These are phyloP conservation scores for Limnothrissa miodon DNA, from an alignment of 2,113 vertebrate species.

Conservation along the genomic window DNA sequence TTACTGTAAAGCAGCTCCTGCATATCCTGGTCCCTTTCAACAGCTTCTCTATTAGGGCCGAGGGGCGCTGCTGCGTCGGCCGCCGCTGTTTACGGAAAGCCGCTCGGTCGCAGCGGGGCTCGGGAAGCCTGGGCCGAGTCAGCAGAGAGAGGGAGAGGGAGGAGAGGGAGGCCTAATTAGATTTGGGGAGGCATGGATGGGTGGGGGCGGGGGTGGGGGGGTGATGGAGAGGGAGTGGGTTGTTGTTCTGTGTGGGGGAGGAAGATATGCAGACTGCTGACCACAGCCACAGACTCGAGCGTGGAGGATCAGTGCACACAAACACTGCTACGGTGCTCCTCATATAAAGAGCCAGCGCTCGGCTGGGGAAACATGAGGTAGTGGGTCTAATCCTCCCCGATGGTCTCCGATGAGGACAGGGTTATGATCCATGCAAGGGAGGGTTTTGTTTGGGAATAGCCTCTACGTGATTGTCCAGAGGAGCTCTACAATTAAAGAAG, in stretches of 20 bases:
- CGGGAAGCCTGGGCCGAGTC: conserved; percentile 1
- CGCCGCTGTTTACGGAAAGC: not conserved
- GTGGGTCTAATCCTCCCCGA: not conserved
- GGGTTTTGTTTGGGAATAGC: not conserved
- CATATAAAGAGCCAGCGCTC: not conserved
- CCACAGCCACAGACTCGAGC: conserved; percentile 4
- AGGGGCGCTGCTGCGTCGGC: not conserved
- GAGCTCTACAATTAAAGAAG: not conserved
- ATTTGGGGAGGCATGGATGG: not conserved
- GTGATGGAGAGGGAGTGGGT: not conserved
- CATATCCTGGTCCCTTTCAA: not conserved
- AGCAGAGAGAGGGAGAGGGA: not conserved
- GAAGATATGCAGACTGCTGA: conserved; percentile 7
- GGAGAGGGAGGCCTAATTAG: conserved; percentile 10
- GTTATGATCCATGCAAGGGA: not conserved
- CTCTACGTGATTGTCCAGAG: not conserved
- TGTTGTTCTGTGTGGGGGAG: not conserved
- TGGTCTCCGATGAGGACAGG: not conserved
- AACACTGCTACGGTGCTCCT: not conserved
- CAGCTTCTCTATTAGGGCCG: not conserved
- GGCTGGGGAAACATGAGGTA: not conserved
- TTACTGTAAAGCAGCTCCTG: not conserved
- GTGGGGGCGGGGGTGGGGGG: not conserved
- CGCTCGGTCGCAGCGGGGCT: not conserved
- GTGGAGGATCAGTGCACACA: not conserved